Evolutionary conservation across 2,797 vertebrate genomes (phyloP), one percentile per base, ranked within the genome.

Genomic region (Pampus argenteus): DNA sequence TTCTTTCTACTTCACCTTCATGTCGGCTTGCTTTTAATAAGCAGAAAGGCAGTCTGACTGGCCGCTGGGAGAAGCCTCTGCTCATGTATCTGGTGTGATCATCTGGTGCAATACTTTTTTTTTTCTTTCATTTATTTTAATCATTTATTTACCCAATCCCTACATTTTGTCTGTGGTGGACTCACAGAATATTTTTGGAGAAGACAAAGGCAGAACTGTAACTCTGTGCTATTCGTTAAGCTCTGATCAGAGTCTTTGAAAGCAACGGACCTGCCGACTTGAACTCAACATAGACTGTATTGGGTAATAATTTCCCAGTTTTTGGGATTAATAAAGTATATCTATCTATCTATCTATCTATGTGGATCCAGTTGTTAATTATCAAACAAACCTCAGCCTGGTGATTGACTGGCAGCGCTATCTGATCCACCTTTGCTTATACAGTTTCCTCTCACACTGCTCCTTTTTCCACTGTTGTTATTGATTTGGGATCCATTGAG

Each of bases 1-100:
- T 83, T 72, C 60, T 70, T n/a, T n/a, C 66, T 63, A 36, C 73
- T 77, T 85, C 76, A 82, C 74, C 64, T 81, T 81, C 73, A 67
- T 62, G 79, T 82, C 68, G 20, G 29, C 65, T 62, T 17, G 34
- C 58, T 77, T 79, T 78, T 81, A 81, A 83, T 76, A 76, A 76
- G 84, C 60, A 71, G n/a, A 40, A 38, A 10, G 29, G 14, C 5
- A 17, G 63, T 44, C 64, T 55, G 55, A 55, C 59, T 29, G 50
- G 59, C 72, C 28, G 7, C 48, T 55, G 44, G 31, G 58, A 70
- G 25, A 34, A 13, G 44, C 60, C 40, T 74, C 67, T 40, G 36
- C 47, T 15, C 2, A 44, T 26, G 25, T 69, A 66, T 66, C 44
- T 61, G 61, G 38, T 65, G 54, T 51, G 65, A 78, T 75, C 6